Evolutionary conservation across 2,113 vertebrate genomes (phyloP).

Genomic region (Amia ocellicauda): DNA sequence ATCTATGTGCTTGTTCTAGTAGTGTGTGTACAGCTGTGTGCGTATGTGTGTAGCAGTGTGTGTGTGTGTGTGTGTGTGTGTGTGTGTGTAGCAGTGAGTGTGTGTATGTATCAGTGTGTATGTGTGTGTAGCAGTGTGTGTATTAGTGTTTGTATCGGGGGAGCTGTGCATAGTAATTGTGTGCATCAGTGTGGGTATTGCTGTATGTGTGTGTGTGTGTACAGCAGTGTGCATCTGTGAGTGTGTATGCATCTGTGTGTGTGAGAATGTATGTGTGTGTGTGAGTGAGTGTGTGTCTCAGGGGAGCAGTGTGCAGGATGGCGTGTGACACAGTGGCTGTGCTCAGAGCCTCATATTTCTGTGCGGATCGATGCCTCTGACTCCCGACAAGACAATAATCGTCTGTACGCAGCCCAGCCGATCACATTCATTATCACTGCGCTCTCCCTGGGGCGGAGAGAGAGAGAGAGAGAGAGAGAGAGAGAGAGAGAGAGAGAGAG

Average conservation of each 20-base stretch:
- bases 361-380: constrained; percentile 93
- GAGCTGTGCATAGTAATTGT: too few relatives aligned
- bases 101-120: neutral
- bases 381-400: constrained; percentile 98
- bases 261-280: constrained; percentile 45
- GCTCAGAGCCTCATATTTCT: constrained; percentile 95
- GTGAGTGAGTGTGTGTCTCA: constrained; percentile 39
- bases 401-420: constrained; percentile 86
- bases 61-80: neutral
- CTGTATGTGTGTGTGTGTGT: constrained; percentile 35
- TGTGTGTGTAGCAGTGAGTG: neutral
- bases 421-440: constrained; percentile 92
- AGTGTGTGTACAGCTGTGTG: neutral
- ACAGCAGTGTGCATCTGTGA: constrained; percentile 59
- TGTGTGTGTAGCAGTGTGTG: neutral
- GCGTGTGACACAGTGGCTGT: constrained; percentile 84
- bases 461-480: constrained; percentile 41
- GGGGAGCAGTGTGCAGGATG: constrained; percentile 57
- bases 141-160: neutral
- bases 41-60: neutral
- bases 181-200: too few relatives aligned
- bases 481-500: constrained; percentile 44
- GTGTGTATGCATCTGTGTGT: constrained; percentile 59
- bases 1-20: neutral
- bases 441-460: constrained; percentile 70